These are phyloP conservation scores for Ganaspis sp. DNA, from an alignment of 1,140 invertebrate genomes.

Conservation along the genomic window DNA sequence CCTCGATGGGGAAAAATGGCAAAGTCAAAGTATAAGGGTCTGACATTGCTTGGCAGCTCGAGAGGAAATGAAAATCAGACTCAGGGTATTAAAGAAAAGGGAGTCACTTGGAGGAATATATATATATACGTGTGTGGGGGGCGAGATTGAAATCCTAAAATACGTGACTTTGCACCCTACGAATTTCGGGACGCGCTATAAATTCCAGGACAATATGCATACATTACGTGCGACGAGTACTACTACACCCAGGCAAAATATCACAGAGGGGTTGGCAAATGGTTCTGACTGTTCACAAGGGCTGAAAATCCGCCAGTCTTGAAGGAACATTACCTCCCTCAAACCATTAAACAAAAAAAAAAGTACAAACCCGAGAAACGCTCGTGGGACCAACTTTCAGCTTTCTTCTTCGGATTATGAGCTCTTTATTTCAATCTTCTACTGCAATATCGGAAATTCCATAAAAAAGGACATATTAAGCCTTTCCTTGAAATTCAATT, in stretches of 20 bases:
- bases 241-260: slow-evolving; percentile 2
- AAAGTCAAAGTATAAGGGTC: neutral
- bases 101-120: neutral
- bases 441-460: neutral
- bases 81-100: slow-evolving; percentile 4
- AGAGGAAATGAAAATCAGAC: slow-evolving; percentile 24
- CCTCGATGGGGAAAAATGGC: neutral
- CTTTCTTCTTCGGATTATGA: neutral
- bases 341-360: slow-evolving; percentile 15
- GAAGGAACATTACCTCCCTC: slow-evolving; percentile 19
- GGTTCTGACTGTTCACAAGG: slow-evolving; percentile 23
- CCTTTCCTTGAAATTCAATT: too few species aligned
- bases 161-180: slow-evolving; percentile 27
- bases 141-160: slow-evolving; percentile 25
- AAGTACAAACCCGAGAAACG: neutral
- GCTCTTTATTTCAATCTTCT: neutral
- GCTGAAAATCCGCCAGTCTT: neutral
- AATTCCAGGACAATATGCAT: slow-evolving; percentile 27
- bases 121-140: neutral
- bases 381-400: slow-evolving; percentile 2
- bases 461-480: neutral
- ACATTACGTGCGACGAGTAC: slow-evolving; percentile 18
- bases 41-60: neutral
- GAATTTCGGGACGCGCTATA: slow-evolving; percentile 5
- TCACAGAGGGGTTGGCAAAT: slow-evolving; percentile 25